Percentiles rank a stretch among this genome's conserved stretches.
Evolutionary conservation across 1,140 invertebrate genomes (phyloP).

Genomic region (Zaprionus ornatus): DNA sequence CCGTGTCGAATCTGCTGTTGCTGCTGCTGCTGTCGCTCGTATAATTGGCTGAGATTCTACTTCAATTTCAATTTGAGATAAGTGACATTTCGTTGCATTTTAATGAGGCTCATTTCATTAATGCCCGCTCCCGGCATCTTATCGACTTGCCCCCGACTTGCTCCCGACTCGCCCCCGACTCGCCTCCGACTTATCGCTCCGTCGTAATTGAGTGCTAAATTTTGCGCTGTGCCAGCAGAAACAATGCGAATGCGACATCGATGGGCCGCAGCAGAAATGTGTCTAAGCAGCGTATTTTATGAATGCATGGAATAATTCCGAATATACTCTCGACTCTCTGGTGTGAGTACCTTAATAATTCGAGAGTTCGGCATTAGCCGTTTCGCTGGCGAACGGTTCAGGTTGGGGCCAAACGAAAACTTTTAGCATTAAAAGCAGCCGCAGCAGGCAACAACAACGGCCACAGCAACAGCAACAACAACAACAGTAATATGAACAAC

Average conservation of each 20-base stretch:
- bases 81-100: constrained; percentile 82
- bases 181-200: constrained; percentile 57
- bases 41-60: constrained; percentile 75
- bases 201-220: constrained; percentile 78
- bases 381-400: constrained; percentile 59
- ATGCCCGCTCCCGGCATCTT: constrained; percentile 25
- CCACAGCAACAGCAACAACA: constrained; percentile 24
- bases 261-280: constrained; percentile 50
- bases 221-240: constrained; percentile 64
- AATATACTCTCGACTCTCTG: constrained; percentile 1
- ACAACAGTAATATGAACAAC: constrained; percentile 22
- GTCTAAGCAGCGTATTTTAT: constrained; percentile 73
- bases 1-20: constrained; percentile 41
- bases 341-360: constrained; percentile 62
- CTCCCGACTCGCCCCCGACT: constrained; percentile 20
- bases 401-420: constrained; percentile 49
- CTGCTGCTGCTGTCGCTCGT: constrained; percentile 4
- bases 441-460: constrained; percentile 26
- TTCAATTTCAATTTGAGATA: constrained; percentile 82
- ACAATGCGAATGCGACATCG: constrained; percentile 25
- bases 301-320: constrained; percentile 78
- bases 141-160: constrained; percentile 23
- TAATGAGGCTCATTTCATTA: constrained; percentile 75
- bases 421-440: constrained; percentile 66
- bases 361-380: constrained; percentile 54